Evolutionary conservation across 2,797 vertebrate genomes (phyloP), one percentile per base, ranked within the genome.

Genomic region (Pagetopsis macropterus): DNA sequence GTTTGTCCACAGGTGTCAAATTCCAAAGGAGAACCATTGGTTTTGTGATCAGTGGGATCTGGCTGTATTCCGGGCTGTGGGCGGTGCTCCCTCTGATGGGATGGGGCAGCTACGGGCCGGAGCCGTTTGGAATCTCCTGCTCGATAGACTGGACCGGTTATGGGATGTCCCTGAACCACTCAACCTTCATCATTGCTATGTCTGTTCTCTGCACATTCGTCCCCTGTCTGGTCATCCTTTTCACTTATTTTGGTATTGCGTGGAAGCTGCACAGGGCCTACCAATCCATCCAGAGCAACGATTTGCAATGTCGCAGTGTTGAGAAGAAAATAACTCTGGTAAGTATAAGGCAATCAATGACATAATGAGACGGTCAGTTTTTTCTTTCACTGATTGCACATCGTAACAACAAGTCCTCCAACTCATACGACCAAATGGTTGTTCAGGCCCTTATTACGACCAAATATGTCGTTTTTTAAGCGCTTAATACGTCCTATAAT

Each of bases 261-360:
- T 93, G 91, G 90, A 93, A 92, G 71, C 87, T 94, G n/a, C 91
- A 93, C 87, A 84, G 76, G 70, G 89, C 83, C 17, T 94, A 94
- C 78, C 75, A 76, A 46, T 84, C 89, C 51, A 90, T 93, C 57
- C 84, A 86, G 75, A 91, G 59, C 66, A 76, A 65, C 5, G 79
- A 87, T 19, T 76, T 88, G 49, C 89, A 88, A 43, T 83, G 79
- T 0, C 70, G 85, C 21, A 85, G 80, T 0, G 58, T 93, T 9
- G 90, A 94, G 61, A 88, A 84, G 70, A 93, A 84, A 86, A 89
- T 93, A 59, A 91, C 88, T 19, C 66, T 91, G 14, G 93, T 94
- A 78, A 87, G 85, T 79, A 51, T 37, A 2, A 72, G 5, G 40
- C 1, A 0, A 43, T 44, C 31, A 2, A 14, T 37, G 13, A 7